Evolutionary conservation across 1,140 invertebrate species (phyloP).

Genomic region (Trichogramma pretiosum): DNA sequence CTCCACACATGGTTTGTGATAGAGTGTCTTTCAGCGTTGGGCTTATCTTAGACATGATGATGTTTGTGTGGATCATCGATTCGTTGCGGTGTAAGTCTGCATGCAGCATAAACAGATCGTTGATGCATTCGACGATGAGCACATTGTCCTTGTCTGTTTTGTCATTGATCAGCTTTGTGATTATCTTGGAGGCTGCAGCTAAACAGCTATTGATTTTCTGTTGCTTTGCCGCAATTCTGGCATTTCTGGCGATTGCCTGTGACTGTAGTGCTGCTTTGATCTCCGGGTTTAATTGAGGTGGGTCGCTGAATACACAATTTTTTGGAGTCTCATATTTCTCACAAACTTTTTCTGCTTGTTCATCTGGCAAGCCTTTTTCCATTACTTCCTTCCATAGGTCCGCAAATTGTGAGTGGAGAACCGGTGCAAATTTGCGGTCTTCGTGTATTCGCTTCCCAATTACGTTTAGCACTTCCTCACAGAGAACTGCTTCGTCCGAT

Average conservation of each 20-base stretch:
- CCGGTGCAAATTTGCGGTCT: neutral
- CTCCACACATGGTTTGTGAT: neutral
- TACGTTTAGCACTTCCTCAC: no score
- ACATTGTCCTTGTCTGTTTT: neutral
- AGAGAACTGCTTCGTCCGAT: no score
- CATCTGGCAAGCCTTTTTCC: neutral
- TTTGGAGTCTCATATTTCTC: neutral
- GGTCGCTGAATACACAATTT: neutral
- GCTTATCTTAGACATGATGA: neutral
- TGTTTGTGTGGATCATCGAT: neutral
- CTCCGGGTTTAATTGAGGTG: constrained; percentile 2
- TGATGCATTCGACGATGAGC: neutral
- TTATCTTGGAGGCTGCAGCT: neutral
- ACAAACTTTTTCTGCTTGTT: neutral
- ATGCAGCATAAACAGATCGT: neutral
- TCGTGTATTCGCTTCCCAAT: neutral
- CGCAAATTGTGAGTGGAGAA: neutral
- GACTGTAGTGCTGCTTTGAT: neutral
- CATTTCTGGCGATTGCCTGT: neutral
- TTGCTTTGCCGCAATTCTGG: neutral
- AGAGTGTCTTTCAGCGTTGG: neutral
- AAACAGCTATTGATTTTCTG: neutral
- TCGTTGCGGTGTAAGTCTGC: neutral
- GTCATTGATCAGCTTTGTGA: neutral
- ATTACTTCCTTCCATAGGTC: constrained; percentile 4